Evolutionary conservation across 2,113 vertebrate species (phyloP).

Genomic region (Chaetura pelagica): DNA sequence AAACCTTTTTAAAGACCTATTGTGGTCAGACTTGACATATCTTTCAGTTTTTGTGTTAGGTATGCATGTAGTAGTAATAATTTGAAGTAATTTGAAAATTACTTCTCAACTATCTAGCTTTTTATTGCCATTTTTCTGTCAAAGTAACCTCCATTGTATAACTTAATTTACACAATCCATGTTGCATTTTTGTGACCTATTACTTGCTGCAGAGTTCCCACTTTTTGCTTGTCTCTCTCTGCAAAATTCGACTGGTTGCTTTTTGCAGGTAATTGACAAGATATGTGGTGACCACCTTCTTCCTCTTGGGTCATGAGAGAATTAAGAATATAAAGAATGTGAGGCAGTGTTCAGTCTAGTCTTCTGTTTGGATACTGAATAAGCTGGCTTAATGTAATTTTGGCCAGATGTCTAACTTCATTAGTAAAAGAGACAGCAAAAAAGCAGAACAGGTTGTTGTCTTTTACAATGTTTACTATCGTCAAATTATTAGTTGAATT

Average conservation of each 20-base stretch:
- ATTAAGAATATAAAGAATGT: background rate
- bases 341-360: background rate
- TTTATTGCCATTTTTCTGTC: background rate
- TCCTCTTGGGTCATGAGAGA: background rate
- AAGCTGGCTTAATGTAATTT: background rate
- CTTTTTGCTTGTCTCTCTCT: background rate
- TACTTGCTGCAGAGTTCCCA: background rate
- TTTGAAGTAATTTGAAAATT: background rate
- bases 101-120: background rate
- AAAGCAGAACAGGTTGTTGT: background rate
- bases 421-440: background rate
- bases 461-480: background rate
- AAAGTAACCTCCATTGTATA: background rate
- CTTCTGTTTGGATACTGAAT: background rate
- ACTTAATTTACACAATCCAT: background rate
- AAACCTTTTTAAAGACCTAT: background rate
- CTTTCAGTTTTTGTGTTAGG: background rate
- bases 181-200: background rate
- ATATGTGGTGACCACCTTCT: background rate
- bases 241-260: background rate
- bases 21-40: background rate
- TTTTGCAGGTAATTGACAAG: background rate
- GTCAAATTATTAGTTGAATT: background rate
- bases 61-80: background rate
- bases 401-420: background rate